A percentile compares a stretch with the other conserved stretches of the same genome.
phyloP scores from a whole-genome alignment of 1,140 invertebrate genomes.

The Macrobrachium nipponense region DNA sequence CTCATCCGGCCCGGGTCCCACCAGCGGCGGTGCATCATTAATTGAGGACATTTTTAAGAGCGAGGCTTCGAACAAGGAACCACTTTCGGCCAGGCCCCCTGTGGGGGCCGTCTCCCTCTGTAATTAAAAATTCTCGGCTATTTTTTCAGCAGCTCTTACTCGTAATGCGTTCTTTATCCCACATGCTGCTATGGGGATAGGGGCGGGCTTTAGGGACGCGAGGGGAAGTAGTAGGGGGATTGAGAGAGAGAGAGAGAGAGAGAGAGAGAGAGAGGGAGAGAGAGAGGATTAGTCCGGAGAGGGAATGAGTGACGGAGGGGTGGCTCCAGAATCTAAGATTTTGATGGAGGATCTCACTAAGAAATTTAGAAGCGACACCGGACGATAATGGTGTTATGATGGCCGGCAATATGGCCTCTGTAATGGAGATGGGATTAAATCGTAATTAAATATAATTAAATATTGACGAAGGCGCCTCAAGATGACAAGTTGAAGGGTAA shows the following conservation, averaged over 20 bases:
- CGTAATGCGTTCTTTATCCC: conserved; percentile 49
- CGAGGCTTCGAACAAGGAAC: conserved; percentile 26
- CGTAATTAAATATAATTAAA: too few relatives aligned
- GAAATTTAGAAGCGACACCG: too few relatives aligned
- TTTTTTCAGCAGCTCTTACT: conserved; percentile 50
- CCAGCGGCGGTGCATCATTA: conserved; percentile 31
- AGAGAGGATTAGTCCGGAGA: neutral
- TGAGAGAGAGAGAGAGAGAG: neutral
- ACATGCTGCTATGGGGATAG: neutral
- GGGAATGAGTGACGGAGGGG: neutral
- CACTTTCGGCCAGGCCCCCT: neutral
- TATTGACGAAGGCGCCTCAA: too few relatives aligned
- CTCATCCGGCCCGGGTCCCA: too few relatives aligned
- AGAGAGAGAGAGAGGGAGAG: neutral
- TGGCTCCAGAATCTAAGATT: too few relatives aligned
- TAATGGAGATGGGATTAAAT: too few relatives aligned
- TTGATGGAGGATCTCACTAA: too few relatives aligned
- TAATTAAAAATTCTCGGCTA: conserved; percentile 49
- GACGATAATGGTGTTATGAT: too few relatives aligned
- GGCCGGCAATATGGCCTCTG: too few relatives aligned
- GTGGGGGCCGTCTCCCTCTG: conserved; percentile 18
- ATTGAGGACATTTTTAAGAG: conserved; percentile 41
- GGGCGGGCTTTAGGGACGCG: neutral
- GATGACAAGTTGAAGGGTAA: too few relatives aligned
- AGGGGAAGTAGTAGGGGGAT: neutral